Conservation (phyloP, 2,113 vertebrate genomes). For the Embiotoca jacksoni region DNA sequence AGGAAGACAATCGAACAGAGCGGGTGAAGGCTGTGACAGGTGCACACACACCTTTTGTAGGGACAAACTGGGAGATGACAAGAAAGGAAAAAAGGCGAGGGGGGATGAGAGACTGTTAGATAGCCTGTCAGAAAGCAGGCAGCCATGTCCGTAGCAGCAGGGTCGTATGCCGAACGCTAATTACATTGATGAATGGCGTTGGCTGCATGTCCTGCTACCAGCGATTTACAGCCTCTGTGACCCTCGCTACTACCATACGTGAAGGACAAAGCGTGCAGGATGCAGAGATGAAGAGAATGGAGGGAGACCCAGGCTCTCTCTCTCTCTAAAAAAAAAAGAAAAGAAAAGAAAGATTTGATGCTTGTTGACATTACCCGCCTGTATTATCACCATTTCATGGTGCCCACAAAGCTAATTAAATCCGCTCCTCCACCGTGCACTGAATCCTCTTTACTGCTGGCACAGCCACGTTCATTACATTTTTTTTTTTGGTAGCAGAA, state of each 20-base stretch:
- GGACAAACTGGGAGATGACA: slow-evolving; percentile 13
- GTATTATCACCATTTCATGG: slow-evolving; percentile 67
- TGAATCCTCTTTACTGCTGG: slow-evolving; percentile 65
- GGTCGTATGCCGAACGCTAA: slow-evolving; percentile 79
- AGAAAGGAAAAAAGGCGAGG: slow-evolving; percentile 4
- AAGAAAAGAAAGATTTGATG: slow-evolving; percentile 44
- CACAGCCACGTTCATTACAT: slow-evolving; percentile 46
- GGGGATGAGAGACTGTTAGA: slow-evolving; percentile 51
- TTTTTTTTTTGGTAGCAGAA: slow-evolving; percentile 28
- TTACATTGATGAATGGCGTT: slow-evolving; percentile 84
- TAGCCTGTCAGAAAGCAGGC: slow-evolving; percentile 75
- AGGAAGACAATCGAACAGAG: slow-evolving; percentile 37
- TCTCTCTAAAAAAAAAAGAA: neutral
- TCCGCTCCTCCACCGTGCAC: slow-evolving; percentile 51
- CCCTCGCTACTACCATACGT: slow-evolving; percentile 67
- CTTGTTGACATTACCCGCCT: slow-evolving; percentile 69
- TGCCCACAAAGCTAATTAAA: slow-evolving; percentile 69
- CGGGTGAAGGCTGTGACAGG: slow-evolving; percentile 50
- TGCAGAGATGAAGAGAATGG: slow-evolving; percentile 15
- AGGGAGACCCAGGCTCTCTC: slow-evolving; percentile 1
- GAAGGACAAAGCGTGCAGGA: slow-evolving; percentile 69
- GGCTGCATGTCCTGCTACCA: slow-evolving; percentile 59
- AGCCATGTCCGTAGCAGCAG: slow-evolving; percentile 78
- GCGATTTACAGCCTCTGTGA: slow-evolving; percentile 78
- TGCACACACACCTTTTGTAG: slow-evolving; percentile 27